Evolutionary conservation across 2,113 vertebrate species (phyloP), one percentile per base, ranked within the genome.

Genomic region (Sarotherodon lohbergeri): DNA sequence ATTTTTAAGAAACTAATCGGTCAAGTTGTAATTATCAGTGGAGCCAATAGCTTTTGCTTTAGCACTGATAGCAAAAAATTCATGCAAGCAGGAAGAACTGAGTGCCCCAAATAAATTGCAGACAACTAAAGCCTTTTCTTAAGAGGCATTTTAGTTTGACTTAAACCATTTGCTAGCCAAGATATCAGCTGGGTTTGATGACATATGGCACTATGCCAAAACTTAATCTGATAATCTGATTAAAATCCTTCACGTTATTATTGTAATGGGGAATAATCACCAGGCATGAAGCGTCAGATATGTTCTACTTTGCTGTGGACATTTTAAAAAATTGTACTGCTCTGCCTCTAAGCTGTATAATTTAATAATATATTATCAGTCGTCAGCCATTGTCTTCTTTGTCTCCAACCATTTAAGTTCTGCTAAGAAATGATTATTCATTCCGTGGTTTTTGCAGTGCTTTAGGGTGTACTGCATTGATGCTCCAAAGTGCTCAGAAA

Each of bases 401-500:
- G 87, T 48, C 79, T 80, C 14, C 4, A 8, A 27, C 88, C 82
- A 81, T 81, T 88, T 78, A 82, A 63, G 39, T 73, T 76, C 66
- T 80, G 71, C 24, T 85, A n/a, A 66, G 16, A 73, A 61, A 83
- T 27, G 0, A 55, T 84, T 46, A 52, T 82, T 84, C 24, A 80
- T 76, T 48, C 73, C 16, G 48, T 36, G n/a, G 54, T 76, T 29
- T 88, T 84, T 81, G 87, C 81, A 61, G 50, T 9, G 66, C 86
- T 91, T 81, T 9, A 27, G 85, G 88, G 57, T 54, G 39, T 5
- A 48, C 84, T 82, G 82, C 84, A 83, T 7, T 83, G 84, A 87
- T 6, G 27, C 52, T 86, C 68, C 83, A 76, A 86, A 91, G 81
- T 83, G 84, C 54, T 91, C 32, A 82, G 32, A 92, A 89, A 90